Conservation (phyloP, 2,113 vertebrate species). For the Scalopus aquaticus region DNA sequence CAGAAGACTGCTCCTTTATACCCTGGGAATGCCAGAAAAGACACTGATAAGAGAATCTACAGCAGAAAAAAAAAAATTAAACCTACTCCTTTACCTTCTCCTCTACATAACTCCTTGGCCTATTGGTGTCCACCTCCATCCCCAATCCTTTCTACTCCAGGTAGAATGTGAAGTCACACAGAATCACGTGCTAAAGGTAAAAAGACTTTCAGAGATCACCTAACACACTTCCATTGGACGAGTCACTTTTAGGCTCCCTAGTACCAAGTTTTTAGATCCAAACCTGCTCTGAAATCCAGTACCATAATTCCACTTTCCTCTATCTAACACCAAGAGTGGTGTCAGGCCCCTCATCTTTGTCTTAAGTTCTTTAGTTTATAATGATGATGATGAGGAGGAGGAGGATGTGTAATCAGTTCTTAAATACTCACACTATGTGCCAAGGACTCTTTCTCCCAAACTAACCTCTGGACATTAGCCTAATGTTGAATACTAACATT, state of each 20-base stretch:
- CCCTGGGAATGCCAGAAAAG: not conserved
- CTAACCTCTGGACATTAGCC: not conserved
- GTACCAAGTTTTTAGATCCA: not conserved
- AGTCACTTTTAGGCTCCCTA: not conserved
- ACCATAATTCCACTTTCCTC: not conserved
- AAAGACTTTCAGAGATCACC: not conserved
- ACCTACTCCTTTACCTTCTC: not conserved
- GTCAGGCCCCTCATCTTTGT: not conserved
- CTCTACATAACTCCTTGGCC: not conserved
- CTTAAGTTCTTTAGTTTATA: not conserved
- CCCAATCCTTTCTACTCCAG: not conserved
- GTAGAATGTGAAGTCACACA: not conserved
- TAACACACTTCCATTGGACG: not conserved
- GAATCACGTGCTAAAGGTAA: not conserved
- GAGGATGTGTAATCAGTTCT: not conserved
- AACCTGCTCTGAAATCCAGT: not conserved
- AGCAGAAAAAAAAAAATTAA: not conserved
- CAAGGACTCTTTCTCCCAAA: not conserved
- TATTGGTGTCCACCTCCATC: not conserved
- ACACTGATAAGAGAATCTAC: not conserved
- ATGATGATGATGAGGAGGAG: not conserved
- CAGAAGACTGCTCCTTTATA: not conserved
- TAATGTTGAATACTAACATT: slow-evolving; percentile 18
- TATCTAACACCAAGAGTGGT: too few species aligned
- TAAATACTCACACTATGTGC: not conserved